Conservation (phyloP, 2,113 vertebrate species). For the Nothobranchius kuhntae region DNA sequence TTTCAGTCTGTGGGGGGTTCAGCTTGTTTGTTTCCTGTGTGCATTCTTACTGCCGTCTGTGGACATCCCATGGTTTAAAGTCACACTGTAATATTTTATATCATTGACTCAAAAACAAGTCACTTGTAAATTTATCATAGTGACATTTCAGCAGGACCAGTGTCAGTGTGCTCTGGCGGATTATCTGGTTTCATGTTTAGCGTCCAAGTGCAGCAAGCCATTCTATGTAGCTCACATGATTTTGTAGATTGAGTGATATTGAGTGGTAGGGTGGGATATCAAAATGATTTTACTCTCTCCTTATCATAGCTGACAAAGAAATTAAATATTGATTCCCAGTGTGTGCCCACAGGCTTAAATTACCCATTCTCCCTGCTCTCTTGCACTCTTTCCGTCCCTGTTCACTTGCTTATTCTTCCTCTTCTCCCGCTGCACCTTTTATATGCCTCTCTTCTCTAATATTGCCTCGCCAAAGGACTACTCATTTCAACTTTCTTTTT, state of each 20-base stretch:
- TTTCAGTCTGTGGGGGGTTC: not conserved
- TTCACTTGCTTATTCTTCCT: conserved; percentile 40
- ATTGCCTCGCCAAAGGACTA: conserved; percentile 35
- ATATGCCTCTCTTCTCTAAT: conserved; percentile 29
- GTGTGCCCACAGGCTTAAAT: conserved; percentile 54
- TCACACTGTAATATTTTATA: not conserved
- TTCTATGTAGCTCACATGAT: conserved; percentile 32
- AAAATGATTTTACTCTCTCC: conserved; percentile 69
- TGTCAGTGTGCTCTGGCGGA: conserved; percentile 2
- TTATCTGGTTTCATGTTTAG: conserved; percentile 27
- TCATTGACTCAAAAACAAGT: conserved; percentile 16
- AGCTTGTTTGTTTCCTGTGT: not conserved
- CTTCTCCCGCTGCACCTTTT: conserved; percentile 20
- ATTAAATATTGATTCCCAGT: conserved; percentile 79
- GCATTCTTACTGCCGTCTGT: too few species aligned
- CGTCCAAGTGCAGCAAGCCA: conserved; percentile 9
- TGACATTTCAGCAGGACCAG: not conserved
- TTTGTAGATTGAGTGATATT: conserved; percentile 43
- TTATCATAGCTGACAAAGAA: conserved; percentile 78
- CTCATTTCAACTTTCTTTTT: conserved; percentile 25
- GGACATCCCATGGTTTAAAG: not conserved
- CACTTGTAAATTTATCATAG: not conserved
- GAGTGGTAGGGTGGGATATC: conserved; percentile 61
- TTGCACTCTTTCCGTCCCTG: conserved; percentile 19
- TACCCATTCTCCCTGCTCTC: conserved; percentile 58